A percentile compares a stretch with the other conserved stretches of the same genome.
Evolutionary conservation across 2,797 vertebrate species (phyloP).

Genomic region (Micrastur ruficollis): DNA sequence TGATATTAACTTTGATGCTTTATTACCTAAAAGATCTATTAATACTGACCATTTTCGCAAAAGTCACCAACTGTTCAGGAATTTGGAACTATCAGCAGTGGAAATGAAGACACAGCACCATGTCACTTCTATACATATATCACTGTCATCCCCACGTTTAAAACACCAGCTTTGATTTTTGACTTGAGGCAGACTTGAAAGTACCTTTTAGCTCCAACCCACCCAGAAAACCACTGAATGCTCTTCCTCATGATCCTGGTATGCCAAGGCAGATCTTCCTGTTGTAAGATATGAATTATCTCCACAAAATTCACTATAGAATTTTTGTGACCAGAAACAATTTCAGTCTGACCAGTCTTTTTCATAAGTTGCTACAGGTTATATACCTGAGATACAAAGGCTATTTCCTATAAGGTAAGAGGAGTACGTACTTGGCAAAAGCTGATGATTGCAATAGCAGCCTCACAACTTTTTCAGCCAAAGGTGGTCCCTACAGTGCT

Average conservation of each 20-base stretch:
- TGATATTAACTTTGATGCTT: neutral
- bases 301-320: neutral
- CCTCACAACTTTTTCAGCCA: neutral
- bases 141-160: neutral
- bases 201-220: neutral
- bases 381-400: neutral
- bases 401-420: neutral
- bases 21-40: neutral
- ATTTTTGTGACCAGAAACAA: neutral
- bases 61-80: neutral
- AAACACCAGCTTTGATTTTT: neutral
- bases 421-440: neutral
- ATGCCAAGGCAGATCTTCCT: neutral
- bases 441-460: neutral
- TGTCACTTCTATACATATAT: neutral
- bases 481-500: neutral
- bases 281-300: neutral
- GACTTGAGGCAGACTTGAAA: neutral
- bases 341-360: neutral
- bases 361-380: neutral
- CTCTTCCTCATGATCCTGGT: neutral
- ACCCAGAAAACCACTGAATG: neutral
- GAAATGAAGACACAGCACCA: neutral
- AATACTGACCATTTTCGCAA: neutral
- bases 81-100: neutral